These are phyloP conservation scores for Palythoa caribaeorum DNA, from an alignment of 92 coral and sea anemone species.

Conservation along the genomic window DNA sequence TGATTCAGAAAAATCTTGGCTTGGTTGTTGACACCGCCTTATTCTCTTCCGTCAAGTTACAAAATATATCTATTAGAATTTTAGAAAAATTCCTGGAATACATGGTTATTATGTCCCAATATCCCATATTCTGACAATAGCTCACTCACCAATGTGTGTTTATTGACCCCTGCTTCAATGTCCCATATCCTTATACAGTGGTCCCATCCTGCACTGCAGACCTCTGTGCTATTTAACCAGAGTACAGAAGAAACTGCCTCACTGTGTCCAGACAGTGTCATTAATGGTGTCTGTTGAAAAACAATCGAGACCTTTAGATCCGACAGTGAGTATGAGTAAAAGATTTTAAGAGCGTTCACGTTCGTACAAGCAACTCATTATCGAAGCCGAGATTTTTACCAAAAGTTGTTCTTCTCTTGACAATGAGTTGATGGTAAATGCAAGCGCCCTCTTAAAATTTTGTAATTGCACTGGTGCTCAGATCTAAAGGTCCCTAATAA, in stretches of 20 bases:
- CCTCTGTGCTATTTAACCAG: constrained; percentile 78
- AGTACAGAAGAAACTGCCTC: constrained; percentile 92
- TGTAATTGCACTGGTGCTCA: too few relatives aligned
- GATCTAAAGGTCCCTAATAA: too few relatives aligned
- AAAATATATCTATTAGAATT: too few relatives aligned
- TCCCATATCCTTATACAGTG: constrained; percentile 97
- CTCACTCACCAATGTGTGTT: constrained; percentile 79
- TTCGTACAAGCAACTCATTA: background rate
- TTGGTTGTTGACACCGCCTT: too few relatives aligned
- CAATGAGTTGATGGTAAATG: too few relatives aligned
- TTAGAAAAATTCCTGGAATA: too few relatives aligned
- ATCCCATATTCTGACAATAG: constrained; percentile 14
- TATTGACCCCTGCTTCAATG: constrained; percentile 83
- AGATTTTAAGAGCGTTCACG: background rate
- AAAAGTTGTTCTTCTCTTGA: too few relatives aligned
- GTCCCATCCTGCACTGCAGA: constrained; percentile 98
- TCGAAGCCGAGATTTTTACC: too few relatives aligned
- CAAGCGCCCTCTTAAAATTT: too few relatives aligned
- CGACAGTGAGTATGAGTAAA: background rate
- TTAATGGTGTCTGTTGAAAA: constrained; percentile 83
- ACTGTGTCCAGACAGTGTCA: constrained; percentile 96
- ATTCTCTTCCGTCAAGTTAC: too few relatives aligned
- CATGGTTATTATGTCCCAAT: background rate
- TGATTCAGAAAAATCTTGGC: too few relatives aligned
- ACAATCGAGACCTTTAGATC: background rate